Base-by-base conservation (phyloP, 2,888 invertebrate species). In the Megalurothrips usitatus region DNA sequence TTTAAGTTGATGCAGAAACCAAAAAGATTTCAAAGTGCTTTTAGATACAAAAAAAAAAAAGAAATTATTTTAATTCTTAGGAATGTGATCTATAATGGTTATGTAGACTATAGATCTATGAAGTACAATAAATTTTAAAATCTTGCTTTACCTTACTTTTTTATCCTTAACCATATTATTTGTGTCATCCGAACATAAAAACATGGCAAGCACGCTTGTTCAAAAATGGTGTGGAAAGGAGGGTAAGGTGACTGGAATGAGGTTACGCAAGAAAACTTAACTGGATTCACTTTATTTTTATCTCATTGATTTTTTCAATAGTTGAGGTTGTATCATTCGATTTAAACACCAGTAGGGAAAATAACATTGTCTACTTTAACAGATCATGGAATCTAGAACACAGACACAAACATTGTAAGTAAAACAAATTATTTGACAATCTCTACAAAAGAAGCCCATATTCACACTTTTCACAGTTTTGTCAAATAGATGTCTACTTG, bases 31-130 rank as follows among this genome's bases (percentile, higher is more conserved):
- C 23, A 9, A 75, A 23, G 26, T 75, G 68, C 68, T 75, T 75
- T 75, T 75, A 75, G 68, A 75, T 75, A 26, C 12, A 19, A 19
- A 75, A 26, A 26, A 19, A 19, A 75, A 26, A 26, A 75, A 75
- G 26, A 26, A 75, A 75, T 9, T 75, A 75, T 75, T 75, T 75
- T 75, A 75, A 75, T 75, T 75, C 26, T 23, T 75, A 75, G 23
- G 68, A 75, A 75, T 75, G 68, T 75, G 68, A 75, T 75, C 68
- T 75, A 75, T 26, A 75, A 26, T 75, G 68, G 68, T 75, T 75
- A 75, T 75, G 23, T 75, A 75, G 68, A 75, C 68, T 23, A 68
- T 68, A 68, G 68, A 11, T 68, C 68, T 68, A 68, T 68, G 11
- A 68, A 68, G 68, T 68, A 68, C 68, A 68, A 68, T 68, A 68